Conservation (phyloP, 2,797 vertebrate genomes). For the Fundulus diaphanus region DNA sequence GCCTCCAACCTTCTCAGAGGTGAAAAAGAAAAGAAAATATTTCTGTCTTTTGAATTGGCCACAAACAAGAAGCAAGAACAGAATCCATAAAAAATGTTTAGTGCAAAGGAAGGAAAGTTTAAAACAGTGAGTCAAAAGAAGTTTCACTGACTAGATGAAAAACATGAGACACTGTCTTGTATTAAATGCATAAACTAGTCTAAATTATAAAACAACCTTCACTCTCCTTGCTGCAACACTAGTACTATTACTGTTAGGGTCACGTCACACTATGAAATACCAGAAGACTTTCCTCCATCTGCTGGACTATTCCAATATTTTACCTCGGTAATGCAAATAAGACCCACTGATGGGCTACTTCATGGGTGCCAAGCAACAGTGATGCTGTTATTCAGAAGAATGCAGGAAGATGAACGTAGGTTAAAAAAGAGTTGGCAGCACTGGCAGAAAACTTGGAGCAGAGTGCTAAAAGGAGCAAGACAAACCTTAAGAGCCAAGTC, state of each 20-base stretch:
- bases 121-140: background rate
- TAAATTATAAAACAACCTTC: background rate
- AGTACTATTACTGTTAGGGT: background rate
- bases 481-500: background rate
- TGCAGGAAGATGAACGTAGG: background rate
- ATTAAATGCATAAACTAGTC: background rate
- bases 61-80: background rate
- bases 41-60: background rate
- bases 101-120: background rate
- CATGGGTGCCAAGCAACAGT: background rate
- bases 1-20: background rate
- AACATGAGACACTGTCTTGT: background rate
- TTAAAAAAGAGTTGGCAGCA: background rate
- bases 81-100: background rate
- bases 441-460: background rate
- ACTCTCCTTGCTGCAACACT: background rate
- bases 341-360: background rate
- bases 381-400: background rate
- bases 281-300: background rate
- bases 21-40: background rate
- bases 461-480: background rate
- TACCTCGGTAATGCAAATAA: background rate
- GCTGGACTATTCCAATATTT: background rate
- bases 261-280: background rate
- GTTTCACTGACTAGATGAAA: background rate